Conservation (phyloP, 2,113 vertebrate species). For the Otocyon megalotis region DNA sequence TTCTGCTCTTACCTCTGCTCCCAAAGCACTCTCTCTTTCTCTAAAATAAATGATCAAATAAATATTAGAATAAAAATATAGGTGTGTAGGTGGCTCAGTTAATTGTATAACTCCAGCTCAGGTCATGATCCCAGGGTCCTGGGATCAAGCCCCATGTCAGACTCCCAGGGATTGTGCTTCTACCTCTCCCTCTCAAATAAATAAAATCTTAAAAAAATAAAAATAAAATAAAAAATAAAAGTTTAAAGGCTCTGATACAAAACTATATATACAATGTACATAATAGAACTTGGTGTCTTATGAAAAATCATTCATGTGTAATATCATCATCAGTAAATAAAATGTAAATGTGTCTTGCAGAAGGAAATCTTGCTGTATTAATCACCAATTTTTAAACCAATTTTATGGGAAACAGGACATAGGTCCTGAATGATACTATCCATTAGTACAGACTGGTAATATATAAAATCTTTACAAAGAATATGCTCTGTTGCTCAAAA, state of each 20-base stretch:
- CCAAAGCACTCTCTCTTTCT: neutral
- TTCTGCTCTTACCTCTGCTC: neutral
- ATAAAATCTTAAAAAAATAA: too few relatives aligned
- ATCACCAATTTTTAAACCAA: neutral
- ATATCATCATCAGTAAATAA: slow-evolving; percentile 8
- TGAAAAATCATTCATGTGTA: slow-evolving; percentile 16
- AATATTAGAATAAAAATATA: neutral
- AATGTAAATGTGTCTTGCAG: neutral
- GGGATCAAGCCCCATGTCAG: too few relatives aligned
- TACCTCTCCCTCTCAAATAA: too few relatives aligned
- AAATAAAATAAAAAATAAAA: neutral
- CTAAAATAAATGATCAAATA: neutral
- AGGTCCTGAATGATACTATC: neutral
- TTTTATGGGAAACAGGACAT: neutral
- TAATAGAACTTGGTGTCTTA: neutral
- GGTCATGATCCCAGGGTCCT: too few relatives aligned
- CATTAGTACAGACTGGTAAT: neutral
- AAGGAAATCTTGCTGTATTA: neutral
- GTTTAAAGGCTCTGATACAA: neutral
- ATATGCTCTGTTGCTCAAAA: neutral
- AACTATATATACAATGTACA: slow-evolving; percentile 15
- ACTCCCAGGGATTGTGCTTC: too few relatives aligned
- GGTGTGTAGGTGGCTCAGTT: too few relatives aligned
- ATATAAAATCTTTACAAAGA: neutral
- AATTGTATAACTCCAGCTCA: too few relatives aligned